Evolutionary conservation across 2,797 vertebrate species (phyloP).

Genomic region (Cyclopterus lumpus): DNA sequence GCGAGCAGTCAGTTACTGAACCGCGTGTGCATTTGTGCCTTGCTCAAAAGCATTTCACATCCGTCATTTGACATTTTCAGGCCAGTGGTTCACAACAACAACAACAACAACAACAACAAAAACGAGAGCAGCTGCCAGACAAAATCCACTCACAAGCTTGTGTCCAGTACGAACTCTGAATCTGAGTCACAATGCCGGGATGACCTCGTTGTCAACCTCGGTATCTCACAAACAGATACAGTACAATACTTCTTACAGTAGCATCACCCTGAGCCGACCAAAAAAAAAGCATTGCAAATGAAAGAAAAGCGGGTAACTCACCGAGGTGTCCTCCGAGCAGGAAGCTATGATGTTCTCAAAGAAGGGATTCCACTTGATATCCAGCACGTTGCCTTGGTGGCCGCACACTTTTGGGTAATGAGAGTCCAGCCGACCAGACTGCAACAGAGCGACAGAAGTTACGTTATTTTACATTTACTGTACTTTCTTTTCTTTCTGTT

Average conservation of each 20-base stretch:
- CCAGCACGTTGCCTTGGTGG: conserved; percentile 96
- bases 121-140: conserved; percentile 5
- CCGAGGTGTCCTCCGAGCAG: conserved; percentile 96
- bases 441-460: conserved; percentile 36
- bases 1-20: conserved; percentile 1
- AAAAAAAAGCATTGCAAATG: not conserved
- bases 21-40: not conserved
- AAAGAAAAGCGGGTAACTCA: conserved; percentile 73
- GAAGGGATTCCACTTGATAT: conserved; percentile 99
- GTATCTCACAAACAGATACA: not conserved
- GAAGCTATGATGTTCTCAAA: conserved; percentile 97
- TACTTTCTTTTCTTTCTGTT: not conserved
- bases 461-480: not conserved
- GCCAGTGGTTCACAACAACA: conserved; percentile 1
- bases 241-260: not conserved
- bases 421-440: conserved; percentile 94
- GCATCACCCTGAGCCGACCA: not conserved
- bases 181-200: conserved; percentile 1
- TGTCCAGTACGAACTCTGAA: conserved; percentile 2
- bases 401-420: conserved; percentile 96
- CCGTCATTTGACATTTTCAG: conserved; percentile 34
- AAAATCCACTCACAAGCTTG: conserved; percentile 22
- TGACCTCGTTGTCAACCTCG: conserved; percentile 8
- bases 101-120: not conserved
- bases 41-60: conserved; percentile 14